These are phyloP conservation scores for Microcebus ravelobensis DNA, from an alignment of 2,113 vertebrate species.

Conservation along the genomic window DNA sequence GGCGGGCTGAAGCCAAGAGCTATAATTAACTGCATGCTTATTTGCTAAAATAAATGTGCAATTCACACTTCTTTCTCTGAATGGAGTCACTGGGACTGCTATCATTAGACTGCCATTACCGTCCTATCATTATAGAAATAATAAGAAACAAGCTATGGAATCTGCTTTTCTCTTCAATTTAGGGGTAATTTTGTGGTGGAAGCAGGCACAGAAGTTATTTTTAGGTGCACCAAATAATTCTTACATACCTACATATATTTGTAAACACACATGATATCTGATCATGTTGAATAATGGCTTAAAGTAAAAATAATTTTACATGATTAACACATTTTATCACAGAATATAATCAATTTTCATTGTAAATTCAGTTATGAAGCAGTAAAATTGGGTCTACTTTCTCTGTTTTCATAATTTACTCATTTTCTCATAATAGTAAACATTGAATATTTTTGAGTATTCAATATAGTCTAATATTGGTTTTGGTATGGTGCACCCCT, in stretches of 20 bases:
- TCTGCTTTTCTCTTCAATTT: conserved; percentile 64
- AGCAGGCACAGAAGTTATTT: conserved; percentile 63
- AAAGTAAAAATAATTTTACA: conserved; percentile 40
- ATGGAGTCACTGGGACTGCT: conserved; percentile 72
- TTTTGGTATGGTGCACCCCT: not conserved
- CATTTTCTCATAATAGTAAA: not conserved
- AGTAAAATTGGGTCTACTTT: not conserved
- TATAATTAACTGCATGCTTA: conserved; percentile 83
- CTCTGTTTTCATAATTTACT: conserved; percentile 10
- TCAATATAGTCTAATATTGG: not conserved
- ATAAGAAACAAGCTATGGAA: conserved; percentile 61
- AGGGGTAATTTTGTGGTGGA: conserved; percentile 35
- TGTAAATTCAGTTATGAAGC: not conserved
- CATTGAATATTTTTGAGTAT: not conserved
- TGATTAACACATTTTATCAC: not conserved
- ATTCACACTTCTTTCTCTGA: conserved; percentile 78
- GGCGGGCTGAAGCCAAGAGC: conserved; percentile 77
- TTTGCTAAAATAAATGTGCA: conserved; percentile 83
- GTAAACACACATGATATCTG: conserved; percentile 43
- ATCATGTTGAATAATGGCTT: not conserved
- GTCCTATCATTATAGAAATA: conserved; percentile 71
- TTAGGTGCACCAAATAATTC: conserved; percentile 49
- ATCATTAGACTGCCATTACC: conserved; percentile 76
- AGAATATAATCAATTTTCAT: not conserved
- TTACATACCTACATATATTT: not conserved